Conservation (phyloP, 2,113 vertebrate species). For the Cyanoliseus patagonus region DNA sequence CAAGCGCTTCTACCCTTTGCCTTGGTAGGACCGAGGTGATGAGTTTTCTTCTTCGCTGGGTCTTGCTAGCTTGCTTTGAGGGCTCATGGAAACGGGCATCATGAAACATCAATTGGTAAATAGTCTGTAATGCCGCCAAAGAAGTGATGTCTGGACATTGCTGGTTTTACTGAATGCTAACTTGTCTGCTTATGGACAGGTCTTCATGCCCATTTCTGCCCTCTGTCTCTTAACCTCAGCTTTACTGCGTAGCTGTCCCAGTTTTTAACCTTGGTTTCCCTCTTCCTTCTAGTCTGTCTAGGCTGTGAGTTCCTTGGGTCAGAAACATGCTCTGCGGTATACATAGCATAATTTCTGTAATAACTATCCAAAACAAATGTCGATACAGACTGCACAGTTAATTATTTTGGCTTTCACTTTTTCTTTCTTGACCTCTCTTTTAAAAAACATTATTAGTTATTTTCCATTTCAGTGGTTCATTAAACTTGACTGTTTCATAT, state of each 20-base stretch:
- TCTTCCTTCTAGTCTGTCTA: background rate
- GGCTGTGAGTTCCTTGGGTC: background rate
- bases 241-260: background rate
- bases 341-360: background rate
- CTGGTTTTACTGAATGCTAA: background rate
- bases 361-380: background rate
- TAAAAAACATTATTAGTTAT: background rate
- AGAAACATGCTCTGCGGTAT: background rate
- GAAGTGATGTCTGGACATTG: background rate
- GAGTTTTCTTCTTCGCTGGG: background rate
- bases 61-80: background rate
- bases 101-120: background rate
- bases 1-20: background rate
- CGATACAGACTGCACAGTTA: background rate
- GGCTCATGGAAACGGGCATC: background rate
- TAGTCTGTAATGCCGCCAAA: background rate
- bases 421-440: background rate
- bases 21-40: background rate
- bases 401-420: background rate
- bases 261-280: background rate
- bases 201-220: background rate
- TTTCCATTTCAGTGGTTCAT: background rate
- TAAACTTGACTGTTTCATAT: background rate
- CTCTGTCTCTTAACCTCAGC: background rate
- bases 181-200: background rate